These are phyloP conservation scores for Tragopan temminckii DNA, from an alignment of 2,797 vertebrate genomes.

Conservation along the genomic window DNA sequence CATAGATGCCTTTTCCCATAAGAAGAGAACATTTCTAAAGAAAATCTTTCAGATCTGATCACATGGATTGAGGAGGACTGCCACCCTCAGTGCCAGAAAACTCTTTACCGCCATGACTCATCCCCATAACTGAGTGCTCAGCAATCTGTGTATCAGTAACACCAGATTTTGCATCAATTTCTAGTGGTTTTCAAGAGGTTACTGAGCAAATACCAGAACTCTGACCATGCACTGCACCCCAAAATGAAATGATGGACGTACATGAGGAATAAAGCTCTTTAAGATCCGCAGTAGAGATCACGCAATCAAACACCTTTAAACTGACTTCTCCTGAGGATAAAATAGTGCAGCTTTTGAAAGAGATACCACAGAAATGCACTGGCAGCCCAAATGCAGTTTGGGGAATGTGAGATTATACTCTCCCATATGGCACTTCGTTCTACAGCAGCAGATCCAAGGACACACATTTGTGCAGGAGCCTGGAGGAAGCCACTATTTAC, in stretches of 20 bases:
- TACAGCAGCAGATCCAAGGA: background rate
- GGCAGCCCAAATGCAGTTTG: background rate
- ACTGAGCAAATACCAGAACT: background rate
- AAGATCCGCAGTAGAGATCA: background rate
- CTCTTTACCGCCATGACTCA: background rate
- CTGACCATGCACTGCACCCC: rapidly evolving
- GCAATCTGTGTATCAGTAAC: background rate
- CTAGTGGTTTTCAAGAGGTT: background rate
- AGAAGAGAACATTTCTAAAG: background rate
- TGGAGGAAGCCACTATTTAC: background rate
- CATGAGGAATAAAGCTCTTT: background rate
- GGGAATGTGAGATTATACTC: rapidly evolving
- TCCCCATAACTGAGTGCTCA: background rate
- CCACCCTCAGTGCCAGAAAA: background rate
- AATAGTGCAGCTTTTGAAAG: background rate
- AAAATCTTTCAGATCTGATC: background rate
- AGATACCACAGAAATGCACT: background rate
- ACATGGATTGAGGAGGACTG: background rate
- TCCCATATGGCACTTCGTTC: background rate
- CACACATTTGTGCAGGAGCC: background rate
- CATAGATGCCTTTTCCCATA: background rate
- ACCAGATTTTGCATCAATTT: background rate
- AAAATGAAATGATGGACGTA: background rate
- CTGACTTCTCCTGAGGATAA: background rate
- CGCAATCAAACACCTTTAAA: background rate